A percentile compares a stretch with the other conserved stretches of the same genome.
Conservation (phyloP, 2,113 vertebrate species). For the Plectropomus leopardus region DNA sequence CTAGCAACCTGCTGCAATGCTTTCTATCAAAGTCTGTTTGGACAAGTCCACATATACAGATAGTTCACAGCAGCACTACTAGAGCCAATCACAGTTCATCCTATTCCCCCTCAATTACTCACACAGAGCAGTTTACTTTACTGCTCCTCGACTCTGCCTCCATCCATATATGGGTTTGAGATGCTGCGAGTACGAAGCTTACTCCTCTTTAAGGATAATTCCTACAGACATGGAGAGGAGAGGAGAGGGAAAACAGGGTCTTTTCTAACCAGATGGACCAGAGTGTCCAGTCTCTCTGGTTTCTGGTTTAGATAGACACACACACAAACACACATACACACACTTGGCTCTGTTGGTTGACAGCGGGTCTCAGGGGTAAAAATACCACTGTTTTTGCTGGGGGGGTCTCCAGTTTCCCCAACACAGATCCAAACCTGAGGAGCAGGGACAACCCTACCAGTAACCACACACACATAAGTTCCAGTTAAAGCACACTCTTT, state of each 20-base stretch:
- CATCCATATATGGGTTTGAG: slow-evolving; percentile 74
- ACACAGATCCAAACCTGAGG: slow-evolving; percentile 39
- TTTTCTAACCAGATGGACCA: slow-evolving; percentile 32
- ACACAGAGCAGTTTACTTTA: slow-evolving; percentile 73
- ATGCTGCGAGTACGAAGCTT: slow-evolving; percentile 58
- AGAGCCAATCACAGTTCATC: slow-evolving; percentile 50
- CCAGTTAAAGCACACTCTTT: not conserved
- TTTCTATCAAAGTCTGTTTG: slow-evolving; percentile 73
- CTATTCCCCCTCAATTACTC: slow-evolving; percentile 54
- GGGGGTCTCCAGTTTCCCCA: slow-evolving; percentile 61
- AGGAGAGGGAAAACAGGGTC: slow-evolving; percentile 8
- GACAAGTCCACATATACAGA: slow-evolving; percentile 74
- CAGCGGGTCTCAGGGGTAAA: slow-evolving; percentile 51
- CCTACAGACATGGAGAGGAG: slow-evolving; percentile 9
- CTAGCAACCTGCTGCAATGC: slow-evolving; percentile 51
- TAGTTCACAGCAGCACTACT: slow-evolving; percentile 50
- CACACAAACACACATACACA: slow-evolving; percentile 21
- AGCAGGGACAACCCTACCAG: slow-evolving; percentile 26
- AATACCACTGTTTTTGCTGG: slow-evolving; percentile 61
- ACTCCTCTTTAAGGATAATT: slow-evolving; percentile 79
- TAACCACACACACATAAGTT: not conserved
- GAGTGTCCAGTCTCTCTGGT: slow-evolving; percentile 48
- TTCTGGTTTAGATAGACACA: too few relatives aligned
- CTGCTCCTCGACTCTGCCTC: slow-evolving; percentile 56
- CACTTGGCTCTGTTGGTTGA: slow-evolving; percentile 27